Evolutionary conservation across 2,113 vertebrate species (phyloP), one percentile per base, ranked within the genome.

Genomic region (Syngnathus floridae): DNA sequence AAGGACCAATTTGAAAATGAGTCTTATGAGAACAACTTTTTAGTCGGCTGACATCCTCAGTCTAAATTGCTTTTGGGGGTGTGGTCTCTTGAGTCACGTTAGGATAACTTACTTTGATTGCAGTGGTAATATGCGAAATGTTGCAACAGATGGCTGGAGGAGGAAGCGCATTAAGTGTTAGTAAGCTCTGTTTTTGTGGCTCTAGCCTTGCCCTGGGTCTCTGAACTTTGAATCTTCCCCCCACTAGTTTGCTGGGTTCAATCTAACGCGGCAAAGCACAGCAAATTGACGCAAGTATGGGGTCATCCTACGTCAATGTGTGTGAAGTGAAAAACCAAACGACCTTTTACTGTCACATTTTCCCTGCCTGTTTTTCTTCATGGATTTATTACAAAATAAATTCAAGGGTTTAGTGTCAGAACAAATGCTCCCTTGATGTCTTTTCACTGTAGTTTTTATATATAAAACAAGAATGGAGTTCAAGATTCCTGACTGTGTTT

Each of bases 191-290:
- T 72, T 84, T 81, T 73, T 72, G 67, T 79, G 68, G 72, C 76
- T 64, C 75, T 77, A 45, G 73, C 35, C 61, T 66, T 63, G 65
- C 79, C 60, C 76, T 69, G 67, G 22, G 78, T 77, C 73, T 63
- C 83, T 89, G 87, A 86, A 88, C 78, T 79, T 84, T 80, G 72
- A 74, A 78, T 76, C 61, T 74, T 37, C 45, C 49, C 49, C 66
- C 65, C 80, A 80, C 73, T 81, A 74, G 81, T 74, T 73, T 7
- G n/a, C 59, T 70, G 51, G 60, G 58, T 81, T 51, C 48, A 21
- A 51, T 51, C 71, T 71, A 67, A 59, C 7, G 3, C 55, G 57
- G 67, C 38, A 46, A 68, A 73, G 73, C 64, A 62, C 60, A 63
- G 69, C 68, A 61, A 73, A 43, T 21, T 58, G 72, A 76, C 67